These are phyloP conservation scores for Morpho deidamia DNA, from an alignment of 2,888 invertebrate species.

Conservation along the genomic window DNA sequence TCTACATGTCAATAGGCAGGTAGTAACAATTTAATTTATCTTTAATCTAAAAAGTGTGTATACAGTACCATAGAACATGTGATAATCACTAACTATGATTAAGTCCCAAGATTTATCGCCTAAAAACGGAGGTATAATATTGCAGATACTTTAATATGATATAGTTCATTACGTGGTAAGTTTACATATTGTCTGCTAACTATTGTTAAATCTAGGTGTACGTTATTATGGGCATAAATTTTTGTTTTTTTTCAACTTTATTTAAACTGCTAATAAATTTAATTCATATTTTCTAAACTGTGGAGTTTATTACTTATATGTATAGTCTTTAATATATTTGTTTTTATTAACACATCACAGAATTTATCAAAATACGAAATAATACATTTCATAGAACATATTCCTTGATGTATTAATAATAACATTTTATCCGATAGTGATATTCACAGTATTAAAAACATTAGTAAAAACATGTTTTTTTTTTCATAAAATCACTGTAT, in stretches of 20 bases:
- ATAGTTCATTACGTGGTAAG: slow-evolving; percentile 33
- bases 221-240: slow-evolving; percentile 4
- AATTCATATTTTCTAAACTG: background rate
- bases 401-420: slow-evolving; percentile 9
- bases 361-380: slow-evolving; percentile 13
- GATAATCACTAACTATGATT: slow-evolving; percentile 29
- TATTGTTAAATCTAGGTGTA: slow-evolving; percentile 28
- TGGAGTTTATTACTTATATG: background rate
- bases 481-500: slow-evolving; percentile 47
- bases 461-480: slow-evolving; percentile 50
- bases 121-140: slow-evolving; percentile 17
- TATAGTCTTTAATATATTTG: slow-evolving; percentile 1
- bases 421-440: slow-evolving; percentile 11
- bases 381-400: slow-evolving; percentile 3
- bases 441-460: slow-evolving; percentile 38
- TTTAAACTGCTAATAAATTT: background rate
- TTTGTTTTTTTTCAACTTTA: background rate
- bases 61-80: slow-evolving; percentile 37
- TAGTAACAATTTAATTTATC: slow-evolving; percentile 64
- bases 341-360: slow-evolving; percentile 5
- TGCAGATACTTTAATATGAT: slow-evolving; percentile 19
- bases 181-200: slow-evolving; percentile 34
- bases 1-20: slow-evolving; percentile 75
- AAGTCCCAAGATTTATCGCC: slow-evolving; percentile 11
- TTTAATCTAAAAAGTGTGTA: slow-evolving; percentile 55